Conservation (phyloP, 2,797 vertebrate genomes). For the Pantherophis vulpinus region DNA sequence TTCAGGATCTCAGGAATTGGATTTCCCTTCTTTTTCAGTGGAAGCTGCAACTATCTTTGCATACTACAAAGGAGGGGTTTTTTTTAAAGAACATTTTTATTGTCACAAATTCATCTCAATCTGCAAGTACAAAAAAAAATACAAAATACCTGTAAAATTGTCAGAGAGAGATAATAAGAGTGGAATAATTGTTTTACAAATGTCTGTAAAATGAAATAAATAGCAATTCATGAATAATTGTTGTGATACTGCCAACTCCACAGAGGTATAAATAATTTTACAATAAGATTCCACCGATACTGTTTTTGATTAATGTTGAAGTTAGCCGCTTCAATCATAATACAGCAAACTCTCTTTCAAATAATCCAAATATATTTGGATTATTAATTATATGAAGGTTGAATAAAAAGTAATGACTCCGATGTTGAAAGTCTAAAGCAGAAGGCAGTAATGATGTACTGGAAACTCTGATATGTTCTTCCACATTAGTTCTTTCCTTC, state of each 20-base stretch:
- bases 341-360: neutral
- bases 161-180: neutral
- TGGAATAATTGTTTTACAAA: neutral
- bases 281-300: neutral
- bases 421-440: neutral
- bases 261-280: neutral
- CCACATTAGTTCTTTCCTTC: neutral
- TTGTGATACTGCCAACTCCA: neutral
- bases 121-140: neutral
- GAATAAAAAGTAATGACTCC: neutral
- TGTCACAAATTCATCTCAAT: neutral
- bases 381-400: neutral
- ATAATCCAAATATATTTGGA: neutral
- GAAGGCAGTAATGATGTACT: neutral
- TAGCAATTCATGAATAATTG: neutral
- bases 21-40: neutral
- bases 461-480: neutral
- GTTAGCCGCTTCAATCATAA: neutral
- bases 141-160: neutral
- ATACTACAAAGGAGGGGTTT: neutral
- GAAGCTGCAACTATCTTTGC: neutral
- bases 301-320: neutral
- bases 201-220: neutral
- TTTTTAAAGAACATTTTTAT: neutral
- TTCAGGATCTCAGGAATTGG: neutral